Evolutionary conservation across 2,888 invertebrate species (phyloP).

Genomic region (Drosophila buzzatii): DNA sequence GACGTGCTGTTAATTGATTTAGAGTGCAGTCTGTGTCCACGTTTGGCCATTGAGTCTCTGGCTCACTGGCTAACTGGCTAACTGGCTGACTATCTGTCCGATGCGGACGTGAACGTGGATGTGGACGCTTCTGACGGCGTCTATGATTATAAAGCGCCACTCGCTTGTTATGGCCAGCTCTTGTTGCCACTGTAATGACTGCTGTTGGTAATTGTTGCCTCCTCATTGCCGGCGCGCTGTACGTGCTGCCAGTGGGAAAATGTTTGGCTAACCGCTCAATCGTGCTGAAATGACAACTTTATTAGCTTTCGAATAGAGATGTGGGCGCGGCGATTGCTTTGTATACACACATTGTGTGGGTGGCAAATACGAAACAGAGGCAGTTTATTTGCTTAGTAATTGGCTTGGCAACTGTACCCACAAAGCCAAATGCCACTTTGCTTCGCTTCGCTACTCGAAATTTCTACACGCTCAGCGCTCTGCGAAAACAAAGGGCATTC

Average conservation of each 20-base stretch:
- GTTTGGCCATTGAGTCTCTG: slow-evolving; percentile 45
- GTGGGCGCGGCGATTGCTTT: slow-evolving; percentile 42
- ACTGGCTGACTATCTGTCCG: slow-evolving; percentile 21
- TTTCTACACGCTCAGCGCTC: slow-evolving; percentile 30
- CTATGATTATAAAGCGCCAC: slow-evolving; percentile 80
- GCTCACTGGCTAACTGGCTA: slow-evolving; percentile 15
- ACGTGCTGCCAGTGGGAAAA: slow-evolving; percentile 68
- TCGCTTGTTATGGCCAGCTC: slow-evolving; percentile 76
- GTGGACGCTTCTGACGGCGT: slow-evolving; percentile 29
- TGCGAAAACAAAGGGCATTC: slow-evolving; percentile 29
- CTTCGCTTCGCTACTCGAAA: slow-evolving; percentile 36
- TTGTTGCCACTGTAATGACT: slow-evolving; percentile 76
- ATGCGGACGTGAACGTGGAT: slow-evolving; percentile 11
- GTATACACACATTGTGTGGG: slow-evolving; percentile 20
- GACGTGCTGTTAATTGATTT: slow-evolving; percentile 81
- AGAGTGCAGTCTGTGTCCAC: slow-evolving; percentile 63
- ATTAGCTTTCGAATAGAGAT: slow-evolving; percentile 57
- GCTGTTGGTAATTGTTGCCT: slow-evolving; percentile 73
- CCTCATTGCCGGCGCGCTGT: slow-evolving; percentile 35
- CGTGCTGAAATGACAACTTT: slow-evolving; percentile 76
- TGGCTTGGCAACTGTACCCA: slow-evolving; percentile 31
- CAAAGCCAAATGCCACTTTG: background rate
- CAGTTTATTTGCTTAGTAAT: slow-evolving; percentile 3
- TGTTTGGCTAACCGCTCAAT: slow-evolving; percentile 72
- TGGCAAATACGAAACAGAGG: slow-evolving; percentile 8